Base-by-base conservation (phyloP, 2,797 vertebrate genomes). In the Sebastiscus tertius region DNA sequence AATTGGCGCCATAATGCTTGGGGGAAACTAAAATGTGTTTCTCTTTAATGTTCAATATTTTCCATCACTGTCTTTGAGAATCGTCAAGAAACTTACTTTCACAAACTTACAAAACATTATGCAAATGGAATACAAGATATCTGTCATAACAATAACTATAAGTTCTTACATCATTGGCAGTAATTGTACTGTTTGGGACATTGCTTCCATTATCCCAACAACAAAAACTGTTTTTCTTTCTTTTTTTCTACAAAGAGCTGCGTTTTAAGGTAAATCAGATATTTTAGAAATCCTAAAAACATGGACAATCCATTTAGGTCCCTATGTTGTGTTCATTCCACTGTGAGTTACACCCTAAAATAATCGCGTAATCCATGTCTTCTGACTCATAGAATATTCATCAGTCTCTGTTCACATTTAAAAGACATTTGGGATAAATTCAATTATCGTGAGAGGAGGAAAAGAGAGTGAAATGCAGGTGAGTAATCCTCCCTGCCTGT, bases 361-460 rank as follows among this genome's bases (percentile, higher is more conserved):
- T 66, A 75, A 85, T 72, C 52, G 26, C 12, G 27, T 34, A 76
- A 74, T 72, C 18, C 77, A 39, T 62, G 76, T 78, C 18, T 39
- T 74, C 55, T 59, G 72, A 59, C 78, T 81, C 63, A 70, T 81
- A 16, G n/a, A 82, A 76, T 74, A 89, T 89, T 87, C 72, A 88
- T 24, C 29, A 42, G 31, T 46, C 58, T 77, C 39, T 72, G 56
- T 68, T 46, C 22, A 26, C 54, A 72, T 83, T 81, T 42, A 26
- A 84, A 82, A 75, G 76, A 27, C 66, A 84, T 85, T 76, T 75
- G 54, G 80, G 33, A 80, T 86, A 39, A 75, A 82, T 90, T 89
- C 12, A 89, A 85, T 90, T 87, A 85, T 81, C 74, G 69, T 73
- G 72, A 79, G 26, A 74, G 52, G 72, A 65, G 55, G n/a, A 76